Conservation (phyloP, 2,113 vertebrate genomes). For the Sander lucioperca region DNA sequence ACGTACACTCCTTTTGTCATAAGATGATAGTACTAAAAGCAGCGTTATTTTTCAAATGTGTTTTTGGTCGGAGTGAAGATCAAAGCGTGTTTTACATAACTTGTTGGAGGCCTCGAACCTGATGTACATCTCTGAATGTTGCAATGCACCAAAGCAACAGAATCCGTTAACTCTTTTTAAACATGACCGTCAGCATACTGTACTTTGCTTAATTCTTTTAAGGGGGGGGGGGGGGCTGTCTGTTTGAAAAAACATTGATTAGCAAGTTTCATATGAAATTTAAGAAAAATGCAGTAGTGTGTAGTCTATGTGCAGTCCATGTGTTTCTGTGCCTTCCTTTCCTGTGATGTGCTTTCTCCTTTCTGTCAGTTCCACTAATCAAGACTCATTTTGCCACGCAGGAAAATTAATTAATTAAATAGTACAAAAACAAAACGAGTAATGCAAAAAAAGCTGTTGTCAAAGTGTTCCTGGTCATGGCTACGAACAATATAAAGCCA, state of each 20-base stretch:
- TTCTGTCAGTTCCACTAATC: neutral
- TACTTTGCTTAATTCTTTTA: neutral
- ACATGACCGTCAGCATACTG: neutral
- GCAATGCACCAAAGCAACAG: constrained; percentile 14
- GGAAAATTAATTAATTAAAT: neutral
- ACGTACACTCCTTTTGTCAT: constrained; percentile 60
- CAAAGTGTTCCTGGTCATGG: neutral
- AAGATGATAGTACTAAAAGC: constrained; percentile 58
- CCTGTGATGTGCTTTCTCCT: neutral
- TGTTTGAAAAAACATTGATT: neutral
- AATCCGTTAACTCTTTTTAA: neutral
- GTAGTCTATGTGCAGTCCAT: neutral
- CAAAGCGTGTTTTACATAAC: constrained; percentile 72
- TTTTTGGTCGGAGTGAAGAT: constrained; percentile 60
- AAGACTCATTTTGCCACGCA: neutral
- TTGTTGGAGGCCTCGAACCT: constrained; percentile 20
- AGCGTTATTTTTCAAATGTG: constrained; percentile 17
- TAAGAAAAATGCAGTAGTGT: neutral
- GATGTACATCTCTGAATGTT: constrained; percentile 24
- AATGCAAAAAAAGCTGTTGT: neutral
- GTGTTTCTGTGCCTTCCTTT: neutral
- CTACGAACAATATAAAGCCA: neutral
- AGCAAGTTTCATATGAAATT: neutral
- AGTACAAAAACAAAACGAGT: neutral
- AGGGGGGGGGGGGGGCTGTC: too few relatives aligned